These are phyloP conservation scores for Rallus crepitans DNA, from an alignment of 2,797 vertebrate species.

Conservation along the genomic window DNA sequence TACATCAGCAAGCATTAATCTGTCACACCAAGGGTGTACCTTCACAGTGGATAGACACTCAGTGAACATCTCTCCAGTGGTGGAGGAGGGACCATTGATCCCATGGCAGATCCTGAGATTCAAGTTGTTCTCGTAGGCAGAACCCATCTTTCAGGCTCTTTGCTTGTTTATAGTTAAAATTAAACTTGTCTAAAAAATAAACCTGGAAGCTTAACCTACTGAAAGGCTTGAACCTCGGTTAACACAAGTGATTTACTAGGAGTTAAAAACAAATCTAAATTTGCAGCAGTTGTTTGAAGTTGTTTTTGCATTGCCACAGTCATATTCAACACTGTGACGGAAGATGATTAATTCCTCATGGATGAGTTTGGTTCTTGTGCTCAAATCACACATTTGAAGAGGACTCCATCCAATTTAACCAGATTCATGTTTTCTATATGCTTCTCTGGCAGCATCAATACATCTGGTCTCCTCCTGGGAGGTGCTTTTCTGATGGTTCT, in stretches of 20 bases:
- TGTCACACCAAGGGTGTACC: fast-evolving
- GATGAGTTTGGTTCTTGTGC: background rate
- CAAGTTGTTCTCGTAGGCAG: background rate
- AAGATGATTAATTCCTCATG: background rate
- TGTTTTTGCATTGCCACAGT: background rate
- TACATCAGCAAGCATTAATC: background rate
- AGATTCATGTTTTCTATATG: background rate
- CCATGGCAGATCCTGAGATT: background rate
- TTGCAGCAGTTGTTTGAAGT: background rate
- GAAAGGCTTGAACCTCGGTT: background rate
- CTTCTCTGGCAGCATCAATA: background rate
- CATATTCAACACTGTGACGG: background rate
- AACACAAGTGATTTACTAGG: background rate
- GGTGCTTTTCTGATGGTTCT: background rate
- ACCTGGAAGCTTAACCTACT: background rate
- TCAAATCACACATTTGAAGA: background rate
- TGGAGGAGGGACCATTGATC: background rate
- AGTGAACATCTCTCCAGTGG: background rate
- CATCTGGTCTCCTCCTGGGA: background rate
- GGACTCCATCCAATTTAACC: background rate
- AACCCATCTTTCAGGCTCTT: background rate
- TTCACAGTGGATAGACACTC: background rate
- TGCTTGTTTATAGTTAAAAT: background rate
- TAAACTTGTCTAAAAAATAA: background rate
- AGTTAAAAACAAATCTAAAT: background rate